Evolutionary conservation across 2,113 vertebrate genomes (phyloP), one percentile per base, ranked within the genome.

Genomic region (Cacatua alba): DNA sequence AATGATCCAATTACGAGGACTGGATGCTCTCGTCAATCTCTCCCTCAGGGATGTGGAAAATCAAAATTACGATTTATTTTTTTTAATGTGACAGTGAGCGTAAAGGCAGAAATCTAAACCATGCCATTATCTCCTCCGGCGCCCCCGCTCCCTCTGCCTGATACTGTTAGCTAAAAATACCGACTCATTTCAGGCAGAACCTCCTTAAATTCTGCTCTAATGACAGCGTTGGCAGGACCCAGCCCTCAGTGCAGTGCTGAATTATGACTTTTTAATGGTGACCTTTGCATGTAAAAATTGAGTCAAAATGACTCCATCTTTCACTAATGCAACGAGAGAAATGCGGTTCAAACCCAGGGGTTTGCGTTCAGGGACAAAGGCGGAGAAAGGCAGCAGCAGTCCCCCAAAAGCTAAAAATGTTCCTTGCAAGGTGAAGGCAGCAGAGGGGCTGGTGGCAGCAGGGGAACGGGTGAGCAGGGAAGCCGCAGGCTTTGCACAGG

Each of bases 1-100:
- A 97, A 91, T 97, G 95, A 97, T 92, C 96, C 97, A 97, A 97
- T 97, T 97, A 98, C 9, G 35, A 9, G 49, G 63, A 82, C 96
- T 92, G 89, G 80, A 21, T 97, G 95, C 95, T 96, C 92, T 93
- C 90, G 88, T 96, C 95, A 94, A 90, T 96, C 95, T 97, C 83
- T 93, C 96, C 93, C 94, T 92, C 90, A 96, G 96, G 96, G 96
- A 98, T 9, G 13, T 53, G 44, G 94, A 94, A 94, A 97, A 97
- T 97, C 96, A 97, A 96, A 98, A 96, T 95, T 95, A 94, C 70
- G 93, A 83, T 97, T 97, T 94, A 35, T 85, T 95, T 96, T 97
- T 98, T 96, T 93, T 88, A 94, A 97, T 96, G 96, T 91, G 94
- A 94, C 93, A 95, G 86, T 11, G 77, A 97, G 88, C 60, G 87